Evolutionary conservation across 2,797 vertebrate genomes (phyloP).

Genomic region (Margarornis squamiger): DNA sequence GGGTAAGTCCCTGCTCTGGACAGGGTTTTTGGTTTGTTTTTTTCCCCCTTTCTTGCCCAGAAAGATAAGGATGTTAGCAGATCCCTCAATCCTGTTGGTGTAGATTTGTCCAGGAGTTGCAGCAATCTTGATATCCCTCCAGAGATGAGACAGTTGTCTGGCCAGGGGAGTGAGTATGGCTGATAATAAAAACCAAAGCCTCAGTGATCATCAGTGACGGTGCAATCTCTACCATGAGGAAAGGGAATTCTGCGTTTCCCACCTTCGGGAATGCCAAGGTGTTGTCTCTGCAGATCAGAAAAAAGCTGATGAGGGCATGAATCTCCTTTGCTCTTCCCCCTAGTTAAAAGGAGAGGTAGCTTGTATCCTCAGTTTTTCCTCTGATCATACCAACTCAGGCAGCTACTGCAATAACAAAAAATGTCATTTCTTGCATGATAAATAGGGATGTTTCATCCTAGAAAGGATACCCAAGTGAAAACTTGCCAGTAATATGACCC

Average conservation of each 20-base stretch:
- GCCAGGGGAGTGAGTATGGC: not conserved
- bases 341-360: not conserved
- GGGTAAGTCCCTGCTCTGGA: not conserved
- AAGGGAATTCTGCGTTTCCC: not conserved
- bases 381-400: not conserved
- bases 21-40: not conserved
- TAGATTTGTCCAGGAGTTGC: not conserved
- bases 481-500: not conserved
- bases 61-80: not conserved
- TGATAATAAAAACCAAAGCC: not conserved
- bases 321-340: not conserved
- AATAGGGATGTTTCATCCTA: not conserved
- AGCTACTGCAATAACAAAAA: not conserved
- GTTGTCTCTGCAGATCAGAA: not conserved
- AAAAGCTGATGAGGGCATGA: not conserved
- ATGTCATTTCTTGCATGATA: not conserved
- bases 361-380: not conserved
- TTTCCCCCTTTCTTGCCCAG: not conserved
- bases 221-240: fast-evolving
- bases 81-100: not conserved
- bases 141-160: not conserved
- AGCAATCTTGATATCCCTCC: not conserved
- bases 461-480: not conserved
- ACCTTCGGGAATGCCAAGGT: not conserved
- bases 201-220: too few relatives aligned